These are phyloP conservation scores for Pavo muticus DNA, from an alignment of 2,113 vertebrate species.

Conservation along the genomic window DNA sequence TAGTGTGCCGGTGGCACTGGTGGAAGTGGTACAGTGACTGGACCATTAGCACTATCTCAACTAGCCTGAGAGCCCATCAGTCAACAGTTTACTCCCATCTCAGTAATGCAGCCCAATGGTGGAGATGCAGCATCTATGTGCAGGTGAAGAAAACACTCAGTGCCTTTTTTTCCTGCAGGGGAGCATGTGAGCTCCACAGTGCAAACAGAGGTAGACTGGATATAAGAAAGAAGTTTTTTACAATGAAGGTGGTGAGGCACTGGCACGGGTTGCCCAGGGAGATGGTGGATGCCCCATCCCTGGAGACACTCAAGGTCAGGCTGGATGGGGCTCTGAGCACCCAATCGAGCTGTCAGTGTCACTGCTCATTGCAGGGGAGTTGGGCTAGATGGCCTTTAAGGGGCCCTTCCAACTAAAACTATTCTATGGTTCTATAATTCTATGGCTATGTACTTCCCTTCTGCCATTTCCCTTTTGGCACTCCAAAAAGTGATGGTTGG, in stretches of 20 bases:
- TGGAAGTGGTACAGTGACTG: not conserved
- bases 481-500: not conserved
- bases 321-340: too few relatives aligned
- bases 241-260: too few relatives aligned
- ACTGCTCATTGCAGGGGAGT: too few relatives aligned
- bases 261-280: too few relatives aligned
- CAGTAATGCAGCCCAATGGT: not conserved
- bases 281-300: too few relatives aligned
- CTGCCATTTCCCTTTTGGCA: not conserved
- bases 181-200: not conserved
- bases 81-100: rapidly evolving
- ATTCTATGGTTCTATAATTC: too few relatives aligned
- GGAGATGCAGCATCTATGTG: not conserved
- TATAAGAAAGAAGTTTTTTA: not conserved
- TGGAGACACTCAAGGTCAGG: too few relatives aligned
- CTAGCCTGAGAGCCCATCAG: not conserved
- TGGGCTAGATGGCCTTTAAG: too few relatives aligned
- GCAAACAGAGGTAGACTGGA: not conserved
- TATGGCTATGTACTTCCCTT: not conserved
- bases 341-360: too few relatives aligned
- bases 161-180: not conserved
- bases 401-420: too few relatives aligned
- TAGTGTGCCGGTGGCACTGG: not conserved
- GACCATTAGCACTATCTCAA: not conserved
- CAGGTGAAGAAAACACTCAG: rapidly evolving